phyloP scores from a whole-genome alignment of 2,797 vertebrate genomes.

The Telmatherina bonti region DNA sequence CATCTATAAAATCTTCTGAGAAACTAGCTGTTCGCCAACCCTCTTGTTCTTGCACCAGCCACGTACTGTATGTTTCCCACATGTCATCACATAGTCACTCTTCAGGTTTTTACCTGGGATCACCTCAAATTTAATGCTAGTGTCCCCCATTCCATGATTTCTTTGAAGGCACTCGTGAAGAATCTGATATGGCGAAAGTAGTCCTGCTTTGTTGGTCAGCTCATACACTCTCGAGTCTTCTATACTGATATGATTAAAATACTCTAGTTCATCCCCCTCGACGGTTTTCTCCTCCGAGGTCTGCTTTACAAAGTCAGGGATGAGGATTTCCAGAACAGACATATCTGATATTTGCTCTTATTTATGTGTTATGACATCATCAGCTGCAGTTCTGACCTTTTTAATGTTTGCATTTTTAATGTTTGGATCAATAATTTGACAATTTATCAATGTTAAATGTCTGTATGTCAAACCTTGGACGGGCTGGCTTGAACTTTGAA shows the following conservation, averaged over 20 bases:
- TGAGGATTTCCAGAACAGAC: conserved; percentile 99
- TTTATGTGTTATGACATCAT: no score
- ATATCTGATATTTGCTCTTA: no score
- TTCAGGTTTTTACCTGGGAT: conserved; percentile 99
- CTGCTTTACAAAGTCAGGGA: conserved; percentile 99
- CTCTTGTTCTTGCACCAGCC: conserved; percentile 99
- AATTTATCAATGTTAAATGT: no score
- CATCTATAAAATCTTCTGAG: conserved; percentile 98
- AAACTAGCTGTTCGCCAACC: conserved; percentile 97
- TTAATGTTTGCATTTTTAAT: no score
- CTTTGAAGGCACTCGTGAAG: conserved; percentile 99
- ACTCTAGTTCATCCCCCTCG: conserved; percentile 98
- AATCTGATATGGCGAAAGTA: conserved; percentile 99
- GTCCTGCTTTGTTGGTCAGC: conserved; percentile 99
- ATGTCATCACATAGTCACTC: conserved; percentile 99
- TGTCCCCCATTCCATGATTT: conserved; percentile 99
- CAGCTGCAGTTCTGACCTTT: no score
- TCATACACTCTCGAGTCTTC: conserved; percentile 99
- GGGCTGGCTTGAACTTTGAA: no score
- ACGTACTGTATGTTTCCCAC: conserved; percentile 97
- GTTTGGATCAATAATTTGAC: no score
- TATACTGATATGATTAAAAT: conserved; percentile 99
- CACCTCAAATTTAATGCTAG: conserved; percentile 99
- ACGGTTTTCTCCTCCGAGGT: conserved; percentile 97
- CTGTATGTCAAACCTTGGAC: no score